These are phyloP conservation scores for Callaeas wilsoni DNA, from an alignment of 2,113 vertebrate species.

Conservation along the genomic window DNA sequence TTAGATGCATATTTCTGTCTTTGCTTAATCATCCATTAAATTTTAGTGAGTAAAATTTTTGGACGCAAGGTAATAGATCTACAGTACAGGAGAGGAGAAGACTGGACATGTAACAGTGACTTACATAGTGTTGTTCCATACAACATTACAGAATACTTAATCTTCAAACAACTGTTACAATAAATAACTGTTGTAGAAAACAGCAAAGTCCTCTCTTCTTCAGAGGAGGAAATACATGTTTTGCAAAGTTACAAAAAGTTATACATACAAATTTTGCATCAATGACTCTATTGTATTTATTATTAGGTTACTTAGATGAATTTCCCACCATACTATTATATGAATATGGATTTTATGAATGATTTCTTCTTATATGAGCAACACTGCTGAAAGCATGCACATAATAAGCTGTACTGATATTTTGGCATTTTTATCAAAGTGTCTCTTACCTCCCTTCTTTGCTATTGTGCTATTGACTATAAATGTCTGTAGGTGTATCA, in stretches of 20 bases:
- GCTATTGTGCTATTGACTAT: not conserved
- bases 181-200: not conserved
- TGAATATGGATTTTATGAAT: not conserved
- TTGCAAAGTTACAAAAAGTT: not conserved
- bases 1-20: not conserved
- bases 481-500: constrained; percentile 83
- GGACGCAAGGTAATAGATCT: not conserved
- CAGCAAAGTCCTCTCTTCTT: not conserved
- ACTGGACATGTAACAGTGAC: not conserved
- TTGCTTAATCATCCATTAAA: not conserved
- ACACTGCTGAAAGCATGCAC: not conserved
- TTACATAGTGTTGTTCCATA: not conserved
- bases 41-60: not conserved
- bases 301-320: not conserved
- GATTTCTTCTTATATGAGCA: not conserved
- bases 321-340: not conserved
- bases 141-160: not conserved
- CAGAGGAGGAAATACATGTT: not conserved
- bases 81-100: not conserved
- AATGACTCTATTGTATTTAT: not conserved
- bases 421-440: not conserved
- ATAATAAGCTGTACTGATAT: not conserved
- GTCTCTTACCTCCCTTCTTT: not conserved
- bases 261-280: not conserved
- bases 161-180: not conserved